Evolutionary conservation across 2,888 invertebrate species (phyloP), one percentile per base, ranked within the genome.

Genomic region (Melikaiella ostensackeni): DNA sequence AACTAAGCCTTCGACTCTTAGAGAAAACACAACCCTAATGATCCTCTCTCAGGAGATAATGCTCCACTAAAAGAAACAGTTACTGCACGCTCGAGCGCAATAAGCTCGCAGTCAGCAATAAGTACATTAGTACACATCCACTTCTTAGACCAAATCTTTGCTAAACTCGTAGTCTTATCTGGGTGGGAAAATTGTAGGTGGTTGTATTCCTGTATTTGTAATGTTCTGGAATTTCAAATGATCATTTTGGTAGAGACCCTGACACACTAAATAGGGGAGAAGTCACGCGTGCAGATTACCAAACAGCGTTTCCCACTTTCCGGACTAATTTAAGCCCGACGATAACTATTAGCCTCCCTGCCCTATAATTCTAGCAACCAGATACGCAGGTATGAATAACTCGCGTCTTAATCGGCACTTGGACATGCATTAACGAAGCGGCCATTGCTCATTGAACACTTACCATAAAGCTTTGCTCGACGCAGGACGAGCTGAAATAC

Each of bases 221-320:
- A 16, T 5, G 27, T 64, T 70, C 50, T 50, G 42, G 70, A 70
- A 70, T 70, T 70, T 70, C n/a, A 70, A 50, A 70, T 70, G 50
- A 70, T 30, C 70, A 50, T 70, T 50, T 70, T 46, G 70, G 50
- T 50, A 30, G 70, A 70, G 13, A n/a, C 13, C 11, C 11, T 46
- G 46, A 50, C 27, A 66, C 24, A 19, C 27, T 70, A 50, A 70
- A 70, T 70, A 70, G 50, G 70, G n/a, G 50, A 50, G 30, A 50
- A 66, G 66, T 66, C 46, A 66, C 27, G 66, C 46, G 30, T 66
- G 27, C 24, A 46, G 66, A 66, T 66, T 46, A 66, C 57, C 57
- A 46, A 46, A 70, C 66, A 70, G 19, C 70, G 50, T 70, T 70
- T 70, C 30, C 50, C 70, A 70, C 70, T 70, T 70, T 50, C 70